Conservation (phyloP, 2,113 vertebrate genomes). For the Otocyon megalotis region DNA sequence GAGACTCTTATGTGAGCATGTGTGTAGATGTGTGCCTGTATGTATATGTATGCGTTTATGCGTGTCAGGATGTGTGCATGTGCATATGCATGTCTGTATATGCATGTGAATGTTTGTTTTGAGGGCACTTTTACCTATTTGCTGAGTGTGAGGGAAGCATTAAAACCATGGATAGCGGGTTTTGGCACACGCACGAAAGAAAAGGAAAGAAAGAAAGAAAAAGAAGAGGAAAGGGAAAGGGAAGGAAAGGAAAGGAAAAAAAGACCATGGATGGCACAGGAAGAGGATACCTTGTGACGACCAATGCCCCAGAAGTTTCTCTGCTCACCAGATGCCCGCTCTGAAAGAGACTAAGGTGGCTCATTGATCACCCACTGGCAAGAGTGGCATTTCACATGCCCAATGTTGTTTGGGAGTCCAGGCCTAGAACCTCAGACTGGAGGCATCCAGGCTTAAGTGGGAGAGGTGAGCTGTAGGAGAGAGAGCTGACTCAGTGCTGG, state of each 20-base stretch:
- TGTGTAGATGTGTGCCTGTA: background rate
- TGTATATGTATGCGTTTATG: background rate
- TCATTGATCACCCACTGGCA: background rate
- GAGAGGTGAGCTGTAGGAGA: background rate
- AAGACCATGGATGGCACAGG: background rate
- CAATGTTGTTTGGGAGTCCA: background rate
- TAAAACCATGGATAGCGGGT: background rate
- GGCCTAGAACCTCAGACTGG: background rate
- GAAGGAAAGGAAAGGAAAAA: background rate
- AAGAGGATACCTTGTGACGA: background rate
- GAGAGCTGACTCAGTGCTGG: background rate
- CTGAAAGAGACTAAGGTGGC: slow-evolving; percentile 13
- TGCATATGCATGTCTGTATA: background rate
- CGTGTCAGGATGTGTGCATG: background rate
- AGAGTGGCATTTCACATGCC: background rate
- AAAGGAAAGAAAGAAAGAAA: no score
- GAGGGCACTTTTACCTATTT: background rate
- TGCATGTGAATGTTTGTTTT: background rate
- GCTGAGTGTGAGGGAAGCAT: background rate
- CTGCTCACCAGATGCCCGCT: slow-evolving; percentile 5
- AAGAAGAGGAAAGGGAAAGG: no score
- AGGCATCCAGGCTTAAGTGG: background rate
- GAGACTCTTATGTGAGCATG: background rate
- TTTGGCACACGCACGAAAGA: background rate
- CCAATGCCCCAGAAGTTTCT: background rate